Base-by-base conservation (phyloP, 2,888 invertebrate species). In the Drosophila ezoana region DNA sequence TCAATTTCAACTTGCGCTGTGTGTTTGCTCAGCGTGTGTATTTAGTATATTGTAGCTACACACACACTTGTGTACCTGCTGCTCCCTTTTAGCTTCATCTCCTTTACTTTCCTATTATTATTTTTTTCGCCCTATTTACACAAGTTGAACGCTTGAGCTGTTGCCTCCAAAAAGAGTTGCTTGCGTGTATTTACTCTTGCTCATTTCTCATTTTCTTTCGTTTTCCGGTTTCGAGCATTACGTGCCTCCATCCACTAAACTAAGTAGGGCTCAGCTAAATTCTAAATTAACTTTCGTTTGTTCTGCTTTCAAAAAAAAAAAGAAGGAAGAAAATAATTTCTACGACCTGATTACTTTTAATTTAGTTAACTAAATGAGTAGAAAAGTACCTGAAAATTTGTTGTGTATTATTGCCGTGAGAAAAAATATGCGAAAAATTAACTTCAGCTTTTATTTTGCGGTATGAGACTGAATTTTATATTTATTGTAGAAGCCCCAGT, bases 131-230 rank as follows among this genome's bases (percentile, higher is more conserved):
- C 69, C 69, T 78, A 72, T 82, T 82, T 82, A 65, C 75, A 57
- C 59, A 62, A 76, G 66, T 51, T 67, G 59, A 57, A 10, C 44
- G 79, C 63, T 61, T 52, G 62, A 73, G 69, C 58, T 72, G 71
- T 9, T 49, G 60, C 58, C 71, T 49, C 49, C 47, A 32, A 63
- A 72, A 56, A 60, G 60, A 84, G 72, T 70, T 79, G 72, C 62
- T 63, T 65, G 56, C 66, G 58, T 74, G 41, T 60, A 59, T 70
- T 64, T 78, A 67, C 66, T 81, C 58, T 76, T 67, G 72, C 71
- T 66, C 75, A 86, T 86, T 82, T 86, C 67, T 69, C 76, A 76
- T 81, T 84, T 84, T 76, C 68, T 62, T 77, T 67, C 59, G 64
- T 49, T 65, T 79, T 65, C 38, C 53, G 53, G 37, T 16, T 56